Evolutionary conservation across 2,113 vertebrate species (phyloP), one percentile per base, ranked within the genome.

Genomic region (Muntiacus reevesi): DNA sequence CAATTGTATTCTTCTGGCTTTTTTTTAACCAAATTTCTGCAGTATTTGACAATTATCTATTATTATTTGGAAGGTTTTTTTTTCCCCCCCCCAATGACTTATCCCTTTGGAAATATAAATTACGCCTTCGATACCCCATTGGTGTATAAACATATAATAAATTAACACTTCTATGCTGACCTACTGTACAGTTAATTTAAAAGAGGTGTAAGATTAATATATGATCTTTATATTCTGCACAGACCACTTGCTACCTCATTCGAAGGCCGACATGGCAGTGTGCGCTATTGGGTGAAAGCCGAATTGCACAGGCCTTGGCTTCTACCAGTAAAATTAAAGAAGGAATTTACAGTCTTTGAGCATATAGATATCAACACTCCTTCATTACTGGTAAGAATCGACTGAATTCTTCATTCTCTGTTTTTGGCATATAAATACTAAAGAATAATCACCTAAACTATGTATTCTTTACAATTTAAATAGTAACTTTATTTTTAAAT

Each of bases 351-450:
- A 98, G 99, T 99, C 99, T 99, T 99, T 99, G 99, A 99, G 98
- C 99, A 99, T 99, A 99, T 99, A 98, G 99, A 99, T 99, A 99
- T 99, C 99, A 99, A 99, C 99, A 99, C 99, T 99, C 99, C 99
- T 99, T 99, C 99, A 99, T 99, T 99, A 99, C 99, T 99, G 99
- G 99, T 99, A 99, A 99, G 99, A 99, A 98, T 76, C 98, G 98
- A 99, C 87, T 98, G 95, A 98, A 96, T 96, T 98, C 93, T 82
- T 98, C 85, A 96, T 98, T 98, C 85, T 98, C 98, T 97, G 36
- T 98, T 98, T 98, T 98, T 98, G 98, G 83, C 97, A 97, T 98
- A 97, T 96, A 97, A 98, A 98, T 97, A 95, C 91, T 52, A 4
- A 98, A 97, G 67, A 97, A 97, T 93, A 97, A 82, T 97, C 67